Evolutionary conservation across 1,140 invertebrate genomes (phyloP).

Genomic region (Heliothis virescens): DNA sequence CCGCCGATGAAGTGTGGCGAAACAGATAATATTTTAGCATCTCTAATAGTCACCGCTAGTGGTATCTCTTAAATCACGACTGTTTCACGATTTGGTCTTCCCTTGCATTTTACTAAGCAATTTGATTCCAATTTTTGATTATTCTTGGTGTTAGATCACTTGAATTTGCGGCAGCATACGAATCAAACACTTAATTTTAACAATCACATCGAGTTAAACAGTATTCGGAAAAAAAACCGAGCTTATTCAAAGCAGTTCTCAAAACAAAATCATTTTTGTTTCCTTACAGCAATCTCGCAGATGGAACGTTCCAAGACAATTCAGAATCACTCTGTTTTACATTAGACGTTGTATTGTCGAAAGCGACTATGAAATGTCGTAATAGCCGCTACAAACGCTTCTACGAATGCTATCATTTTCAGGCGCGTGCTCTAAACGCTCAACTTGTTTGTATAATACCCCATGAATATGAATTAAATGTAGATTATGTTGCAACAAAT

Average conservation of each 20-base stretch:
- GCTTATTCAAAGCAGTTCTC: slow-evolving; percentile 7
- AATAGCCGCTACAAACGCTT: slow-evolving; percentile 41
- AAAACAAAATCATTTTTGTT: slow-evolving; percentile 30
- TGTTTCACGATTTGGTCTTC: slow-evolving; percentile 26
- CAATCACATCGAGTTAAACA: not conserved
- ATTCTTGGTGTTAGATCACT: slow-evolving; percentile 1
- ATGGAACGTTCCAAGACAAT: slow-evolving; percentile 39
- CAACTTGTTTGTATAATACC: slow-evolving; percentile 43
- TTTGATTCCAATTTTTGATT: not conserved
- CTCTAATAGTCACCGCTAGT: slow-evolving; percentile 25
- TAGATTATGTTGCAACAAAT: slow-evolving; percentile 42
- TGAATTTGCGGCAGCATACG: not conserved
- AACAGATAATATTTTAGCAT: slow-evolving; percentile 49
- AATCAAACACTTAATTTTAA: too few relatives aligned
- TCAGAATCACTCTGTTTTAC: slow-evolving; percentile 50
- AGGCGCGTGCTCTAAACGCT: slow-evolving; percentile 38
- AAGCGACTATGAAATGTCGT: slow-evolving; percentile 41
- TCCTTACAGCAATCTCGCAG: slow-evolving; percentile 35
- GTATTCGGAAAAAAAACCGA: too few relatives aligned
- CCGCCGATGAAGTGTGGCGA: slow-evolving; percentile 52
- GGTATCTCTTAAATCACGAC: slow-evolving; percentile 31
- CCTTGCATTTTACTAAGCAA: not conserved
- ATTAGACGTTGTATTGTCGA: slow-evolving; percentile 47
- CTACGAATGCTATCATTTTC: slow-evolving; percentile 42
- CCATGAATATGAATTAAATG: slow-evolving; percentile 45